Conservation (phyloP, 2,888 invertebrate genomes). For the Agrochola lychnidis region DNA sequence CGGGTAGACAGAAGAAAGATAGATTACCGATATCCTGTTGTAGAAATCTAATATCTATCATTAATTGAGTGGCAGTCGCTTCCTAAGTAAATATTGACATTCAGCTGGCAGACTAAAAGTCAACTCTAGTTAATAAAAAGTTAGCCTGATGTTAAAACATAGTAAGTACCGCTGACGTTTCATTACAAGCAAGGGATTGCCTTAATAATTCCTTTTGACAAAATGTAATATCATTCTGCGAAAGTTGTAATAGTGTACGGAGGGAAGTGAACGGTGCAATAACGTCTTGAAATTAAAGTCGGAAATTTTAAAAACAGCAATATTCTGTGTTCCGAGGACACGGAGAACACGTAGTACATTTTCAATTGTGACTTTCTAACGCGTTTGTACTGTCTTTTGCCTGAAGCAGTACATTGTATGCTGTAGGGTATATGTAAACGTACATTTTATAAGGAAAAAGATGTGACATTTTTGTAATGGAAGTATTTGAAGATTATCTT, state of each 20-base stretch:
- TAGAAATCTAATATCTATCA: background rate
- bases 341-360: conserved; percentile 30
- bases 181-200: conserved; percentile 36
- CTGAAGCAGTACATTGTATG: conserved; percentile 3
- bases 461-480: conserved; percentile 41
- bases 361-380: conserved; percentile 15
- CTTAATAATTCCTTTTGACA: conserved; percentile 44
- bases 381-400: background rate
- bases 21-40: conserved; percentile 15
- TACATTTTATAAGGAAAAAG: conserved; percentile 26
- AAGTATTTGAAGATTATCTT: conserved; percentile 29
- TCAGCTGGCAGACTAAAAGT: background rate
- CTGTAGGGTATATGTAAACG: conserved; percentile 1
- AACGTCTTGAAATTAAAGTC: conserved; percentile 43
- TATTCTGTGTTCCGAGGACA: conserved; percentile 19
- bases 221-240: conserved; percentile 34
- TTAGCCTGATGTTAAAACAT: conserved; percentile 16
- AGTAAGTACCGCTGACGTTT: conserved; percentile 13
- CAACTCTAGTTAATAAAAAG: background rate
- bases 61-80: background rate
- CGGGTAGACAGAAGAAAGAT: background rate
- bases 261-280: conserved; percentile 25
- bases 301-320: conserved; percentile 30
- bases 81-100: background rate
- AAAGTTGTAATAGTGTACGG: conserved; percentile 25